Percentiles rank a stretch among this genome's conserved stretches.
Conservation (phyloP, 2,113 vertebrate species). For the Alaudala cheleensis region DNA sequence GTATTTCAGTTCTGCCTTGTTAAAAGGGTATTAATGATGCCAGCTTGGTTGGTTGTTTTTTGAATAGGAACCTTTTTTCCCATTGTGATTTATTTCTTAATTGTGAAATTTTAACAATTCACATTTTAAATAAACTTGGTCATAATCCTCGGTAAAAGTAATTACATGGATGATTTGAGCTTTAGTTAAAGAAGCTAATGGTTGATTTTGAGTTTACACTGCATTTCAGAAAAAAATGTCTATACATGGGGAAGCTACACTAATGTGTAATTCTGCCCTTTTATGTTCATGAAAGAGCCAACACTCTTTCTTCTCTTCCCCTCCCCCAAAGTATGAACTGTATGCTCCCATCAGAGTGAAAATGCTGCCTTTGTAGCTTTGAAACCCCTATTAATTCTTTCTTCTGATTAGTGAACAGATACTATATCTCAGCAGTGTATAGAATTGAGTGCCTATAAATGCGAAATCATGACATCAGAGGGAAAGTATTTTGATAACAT, state of each 20-base stretch:
- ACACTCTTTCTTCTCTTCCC: conserved; percentile 51
- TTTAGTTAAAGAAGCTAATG: neutral
- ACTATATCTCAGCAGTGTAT: neutral
- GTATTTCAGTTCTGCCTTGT: neutral
- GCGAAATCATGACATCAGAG: neutral
- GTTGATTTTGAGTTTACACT: conserved; percentile 6
- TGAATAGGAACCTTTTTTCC: conserved; percentile 4
- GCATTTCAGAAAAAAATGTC: conserved; percentile 35
- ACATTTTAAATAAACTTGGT: neutral
- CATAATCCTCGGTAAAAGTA: neutral
- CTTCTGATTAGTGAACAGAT: neutral
- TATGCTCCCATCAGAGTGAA: neutral
- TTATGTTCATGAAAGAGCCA: conserved; percentile 62
- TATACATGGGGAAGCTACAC: conserved; percentile 49
- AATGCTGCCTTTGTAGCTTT: conserved; percentile 26
- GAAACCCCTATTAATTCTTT: neutral
- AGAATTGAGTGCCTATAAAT: neutral
- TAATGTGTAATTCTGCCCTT: conserved; percentile 64
- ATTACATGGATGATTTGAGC: neutral
- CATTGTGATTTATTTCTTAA: conserved; percentile 14
- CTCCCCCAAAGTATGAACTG: conserved; percentile 27
- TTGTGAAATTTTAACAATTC: conserved; percentile 21
- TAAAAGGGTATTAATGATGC: neutral
- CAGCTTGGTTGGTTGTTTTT: neutral
- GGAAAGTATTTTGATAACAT: neutral